These are phyloP conservation scores for Desoria tigrina DNA, from an alignment of 2,888 invertebrate genomes.

Conservation along the genomic window DNA sequence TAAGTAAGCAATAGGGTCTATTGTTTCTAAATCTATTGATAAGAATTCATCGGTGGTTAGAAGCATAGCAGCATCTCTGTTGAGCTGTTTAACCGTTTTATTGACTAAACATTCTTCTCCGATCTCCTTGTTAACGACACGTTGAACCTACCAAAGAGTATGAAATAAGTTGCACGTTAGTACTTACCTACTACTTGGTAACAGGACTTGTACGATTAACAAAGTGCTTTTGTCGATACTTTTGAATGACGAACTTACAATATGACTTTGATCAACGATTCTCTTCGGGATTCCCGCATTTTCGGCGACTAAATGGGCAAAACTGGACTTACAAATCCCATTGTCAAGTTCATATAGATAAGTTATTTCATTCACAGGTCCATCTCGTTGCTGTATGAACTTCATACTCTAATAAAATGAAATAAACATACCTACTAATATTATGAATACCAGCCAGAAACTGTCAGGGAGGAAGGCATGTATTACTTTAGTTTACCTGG, in stretches of 20 bases:
- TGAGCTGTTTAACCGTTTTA: neutral
- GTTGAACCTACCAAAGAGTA: neutral
- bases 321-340: constrained; percentile 66
- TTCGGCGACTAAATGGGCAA: constrained; percentile 68
- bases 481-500: constrained; percentile 58
- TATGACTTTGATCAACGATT: constrained; percentile 62
- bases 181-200: neutral
- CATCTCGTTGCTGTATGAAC: constrained; percentile 61
- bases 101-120: neutral
- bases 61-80: neutral
- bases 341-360: constrained; percentile 68
- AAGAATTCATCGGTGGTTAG: neutral
- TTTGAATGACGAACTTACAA: neutral
- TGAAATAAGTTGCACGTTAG: neutral
- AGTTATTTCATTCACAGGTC: constrained; percentile 59
- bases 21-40: neutral
- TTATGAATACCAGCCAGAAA: neutral
- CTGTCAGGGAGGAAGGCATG: no score
- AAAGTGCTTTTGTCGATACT: no score
- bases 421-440: neutral
- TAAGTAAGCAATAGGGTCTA: neutral
- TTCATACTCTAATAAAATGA: constrained; percentile 63
- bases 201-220: neutral
- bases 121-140: neutral
- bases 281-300: constrained; percentile 62